Percentiles rank a stretch among this genome's conserved stretches.
Evolutionary conservation across 30 jellyfish, hydroid and myxozoan species (phyloP).

Genomic region (Turritopsis dohrnii): DNA sequence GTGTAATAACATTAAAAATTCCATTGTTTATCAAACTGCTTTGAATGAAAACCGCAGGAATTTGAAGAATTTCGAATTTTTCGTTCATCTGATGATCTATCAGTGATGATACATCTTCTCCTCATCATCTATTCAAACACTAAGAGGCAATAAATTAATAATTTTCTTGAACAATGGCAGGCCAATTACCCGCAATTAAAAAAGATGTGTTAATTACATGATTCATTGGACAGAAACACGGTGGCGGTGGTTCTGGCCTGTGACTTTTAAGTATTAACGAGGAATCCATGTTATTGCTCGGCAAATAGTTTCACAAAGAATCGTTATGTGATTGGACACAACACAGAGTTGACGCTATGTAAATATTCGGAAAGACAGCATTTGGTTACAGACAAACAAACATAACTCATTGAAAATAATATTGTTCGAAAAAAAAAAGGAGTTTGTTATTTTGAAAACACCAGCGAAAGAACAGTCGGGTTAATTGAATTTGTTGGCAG

Average conservation of each 20-base stretch:
- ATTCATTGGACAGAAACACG: not conserved
- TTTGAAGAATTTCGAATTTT: not conserved
- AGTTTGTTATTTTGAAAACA: not conserved
- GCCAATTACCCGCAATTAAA: not conserved
- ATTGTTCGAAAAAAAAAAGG: too few relatives aligned
- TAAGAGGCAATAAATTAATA: not conserved
- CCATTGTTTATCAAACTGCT: not conserved
- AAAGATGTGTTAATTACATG: not conserved
- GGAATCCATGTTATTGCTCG: not conserved
- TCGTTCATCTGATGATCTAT: not conserved
- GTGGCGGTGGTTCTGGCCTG: not conserved
- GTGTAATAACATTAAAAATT: not conserved
- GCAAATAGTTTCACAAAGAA: not conserved
- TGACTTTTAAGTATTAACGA: not conserved
- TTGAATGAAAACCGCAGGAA: not conserved
- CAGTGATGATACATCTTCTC: not conserved
- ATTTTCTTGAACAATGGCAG: not conserved
- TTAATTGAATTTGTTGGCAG: not conserved
- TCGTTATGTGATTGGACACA: not conserved
- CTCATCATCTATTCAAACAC: not conserved
- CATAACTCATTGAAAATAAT: not conserved
- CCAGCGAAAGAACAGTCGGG: not conserved
- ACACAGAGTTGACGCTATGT: not conserved
- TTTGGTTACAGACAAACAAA: not conserved
- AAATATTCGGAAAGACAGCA: not conserved